These are phyloP conservation scores for Crotophaga sulcirostris DNA, from an alignment of 2,113 vertebrate genomes.

Conservation along the genomic window DNA sequence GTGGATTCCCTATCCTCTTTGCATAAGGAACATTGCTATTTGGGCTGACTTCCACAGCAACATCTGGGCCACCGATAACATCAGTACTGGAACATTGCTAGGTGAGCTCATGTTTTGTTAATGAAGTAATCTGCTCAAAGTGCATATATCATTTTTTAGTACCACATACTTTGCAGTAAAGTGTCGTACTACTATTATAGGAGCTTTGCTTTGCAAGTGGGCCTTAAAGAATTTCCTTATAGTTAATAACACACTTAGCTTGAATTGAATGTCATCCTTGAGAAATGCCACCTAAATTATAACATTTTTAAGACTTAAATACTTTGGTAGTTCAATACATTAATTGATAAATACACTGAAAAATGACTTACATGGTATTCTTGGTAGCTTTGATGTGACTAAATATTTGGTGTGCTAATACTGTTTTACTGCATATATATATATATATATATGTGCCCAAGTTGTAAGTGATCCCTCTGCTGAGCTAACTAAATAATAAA, in stretches of 20 bases:
- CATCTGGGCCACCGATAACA: constrained; percentile 61
- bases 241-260: background rate
- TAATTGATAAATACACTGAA: background rate
- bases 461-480: background rate
- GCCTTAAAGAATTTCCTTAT: background rate
- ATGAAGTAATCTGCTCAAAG: constrained; percentile 57
- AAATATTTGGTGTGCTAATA: background rate
- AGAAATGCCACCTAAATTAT: background rate
- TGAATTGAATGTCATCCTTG: background rate
- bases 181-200: background rate
- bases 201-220: constrained; percentile 4
- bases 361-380: background rate
- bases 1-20: constrained; percentile 47
- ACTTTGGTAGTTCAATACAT: background rate
- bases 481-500: background rate
- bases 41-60: constrained; percentile 62
- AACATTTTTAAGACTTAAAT: background rate
- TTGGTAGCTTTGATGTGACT: background rate
- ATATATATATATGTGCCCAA: background rate
- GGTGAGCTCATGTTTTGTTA: constrained; percentile 70
- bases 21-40: constrained; percentile 39
- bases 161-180: constrained; percentile 7
- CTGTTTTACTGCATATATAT: background rate
- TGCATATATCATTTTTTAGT: constrained; percentile 43
- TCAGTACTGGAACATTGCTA: constrained; percentile 61